Evolutionary conservation across 2,888 invertebrate species (phyloP), one percentile per base, ranked within the genome.

Genomic region (Drosophila paramelanica): DNA sequence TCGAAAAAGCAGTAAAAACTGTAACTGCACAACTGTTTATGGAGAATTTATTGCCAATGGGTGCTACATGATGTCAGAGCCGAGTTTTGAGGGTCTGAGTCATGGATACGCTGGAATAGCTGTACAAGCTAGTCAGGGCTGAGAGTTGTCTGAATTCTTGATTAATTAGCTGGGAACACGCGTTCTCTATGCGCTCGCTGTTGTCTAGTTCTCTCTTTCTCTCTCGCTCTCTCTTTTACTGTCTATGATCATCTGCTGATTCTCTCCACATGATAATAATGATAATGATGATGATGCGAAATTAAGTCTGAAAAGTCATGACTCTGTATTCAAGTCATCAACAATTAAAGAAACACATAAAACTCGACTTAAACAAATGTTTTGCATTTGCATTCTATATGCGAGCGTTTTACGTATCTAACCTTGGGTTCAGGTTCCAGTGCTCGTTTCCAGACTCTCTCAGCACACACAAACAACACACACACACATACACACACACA

Each of bases 101-200:
- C 73, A 74, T 57, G 27, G 41, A 51, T 17, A 36, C 36, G 36
- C 5, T 13, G 36, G 36, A 36, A 70, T 70, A 60, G 50, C 51
- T 62, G 47, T 46, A 47, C 10, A 55, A 50, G 20, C 68, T 60
- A 53, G 72, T 72, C 75, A 60, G 62, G 64, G 58, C 42, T 73
- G 65, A 77, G 66, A 77, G 58, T 57, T 60, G 71, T 68, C 42
- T 57, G 50, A 62, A 36, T 57, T 57, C 64, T 76, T 87, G 81
- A 82, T 87, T 82, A 82, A 82, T 88, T 88, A 82, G 88, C 73
- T 87, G 85, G 79, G 82, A 82, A 77, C 67, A 56, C 33, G 72
- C 53, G 33, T 53, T 60, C 73, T 58, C 57, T 57, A 36, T 33
- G 11, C 10, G 33, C 33, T 27, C 1, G 27, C 53, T 58, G 20